Evolutionary conservation across 2,888 invertebrate genomes (phyloP).

Genomic region (Tenthredo amoena): DNA sequence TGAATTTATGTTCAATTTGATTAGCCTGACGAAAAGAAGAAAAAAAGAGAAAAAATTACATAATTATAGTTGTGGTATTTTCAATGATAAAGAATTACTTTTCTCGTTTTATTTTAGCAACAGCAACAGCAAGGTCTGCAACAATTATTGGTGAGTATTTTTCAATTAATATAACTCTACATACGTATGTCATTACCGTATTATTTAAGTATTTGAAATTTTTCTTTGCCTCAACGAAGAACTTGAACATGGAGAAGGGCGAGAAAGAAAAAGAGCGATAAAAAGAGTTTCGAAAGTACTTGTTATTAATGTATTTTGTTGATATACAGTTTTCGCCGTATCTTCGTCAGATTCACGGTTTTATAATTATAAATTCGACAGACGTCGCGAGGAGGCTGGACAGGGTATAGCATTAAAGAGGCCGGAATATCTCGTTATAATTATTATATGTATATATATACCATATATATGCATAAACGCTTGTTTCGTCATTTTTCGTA

Average conservation of each 20-base stretch:
- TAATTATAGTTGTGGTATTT: not conserved
- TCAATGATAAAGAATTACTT: not conserved
- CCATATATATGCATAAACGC: not conserved
- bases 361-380: slow-evolving; percentile 22
- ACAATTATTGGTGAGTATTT: slow-evolving; percentile 92
- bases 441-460: not conserved
- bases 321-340: not conserved
- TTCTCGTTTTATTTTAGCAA: slow-evolving; percentile 83
- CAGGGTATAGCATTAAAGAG: not conserved
- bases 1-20: not conserved
- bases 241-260: not conserved
- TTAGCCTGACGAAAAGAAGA: not conserved
- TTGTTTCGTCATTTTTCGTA: slow-evolving; percentile 1
- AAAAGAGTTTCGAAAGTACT: not conserved
- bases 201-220: not conserved
- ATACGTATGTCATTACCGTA: not conserved
- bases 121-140: slow-evolving; percentile 95
- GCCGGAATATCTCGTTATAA: not conserved
- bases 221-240: not conserved
- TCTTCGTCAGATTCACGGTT: not conserved
- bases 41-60: not conserved
- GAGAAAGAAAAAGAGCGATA: not conserved
- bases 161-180: not conserved
- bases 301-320: not conserved
- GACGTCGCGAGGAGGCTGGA: not conserved